A percentile compares a stretch with the other conserved stretches of the same genome.
Conservation (phyloP, 2,113 vertebrate genomes). For the Bubo bubo region DNA sequence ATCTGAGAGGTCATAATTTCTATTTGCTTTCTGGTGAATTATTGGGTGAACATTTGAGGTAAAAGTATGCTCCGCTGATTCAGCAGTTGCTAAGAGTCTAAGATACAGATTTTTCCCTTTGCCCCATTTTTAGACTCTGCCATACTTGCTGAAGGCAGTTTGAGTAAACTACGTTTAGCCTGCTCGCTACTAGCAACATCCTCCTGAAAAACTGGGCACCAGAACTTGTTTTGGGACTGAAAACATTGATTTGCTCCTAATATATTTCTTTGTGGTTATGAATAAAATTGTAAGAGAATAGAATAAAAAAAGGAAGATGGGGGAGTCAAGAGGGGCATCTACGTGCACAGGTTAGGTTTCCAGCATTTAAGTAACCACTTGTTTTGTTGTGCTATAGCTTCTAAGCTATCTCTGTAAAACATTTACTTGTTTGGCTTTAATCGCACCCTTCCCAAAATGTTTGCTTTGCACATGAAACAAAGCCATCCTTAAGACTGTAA, state of each 20-base stretch:
- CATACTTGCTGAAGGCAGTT: not conserved
- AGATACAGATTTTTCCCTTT: not conserved
- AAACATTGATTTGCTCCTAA: not conserved
- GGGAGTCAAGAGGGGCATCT: not conserved
- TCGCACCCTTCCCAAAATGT: not conserved
- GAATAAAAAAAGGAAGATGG: not conserved
- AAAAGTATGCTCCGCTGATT: not conserved
- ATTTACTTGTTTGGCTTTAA: slow-evolving; percentile 24
- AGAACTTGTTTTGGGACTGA: not conserved
- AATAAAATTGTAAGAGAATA: not conserved
- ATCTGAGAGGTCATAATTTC: not conserved
- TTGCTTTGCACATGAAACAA: slow-evolving; percentile 43
- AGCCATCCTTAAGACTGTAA: slow-evolving; percentile 29
- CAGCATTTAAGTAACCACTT: not conserved
- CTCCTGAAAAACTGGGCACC: not conserved
- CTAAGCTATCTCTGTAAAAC: slow-evolving; percentile 35
- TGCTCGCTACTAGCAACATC: not conserved
- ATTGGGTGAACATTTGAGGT: not conserved
- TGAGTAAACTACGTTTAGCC: not conserved
- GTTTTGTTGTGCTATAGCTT: not conserved
- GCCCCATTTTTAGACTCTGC: not conserved
- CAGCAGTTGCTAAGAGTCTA: not conserved
- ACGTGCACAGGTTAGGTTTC: not conserved
- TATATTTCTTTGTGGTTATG: not conserved
- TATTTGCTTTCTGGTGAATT: not conserved